phyloP scores from a whole-genome alignment of 2,113 vertebrate genomes.

The Chloropsis hardwickii region DNA sequence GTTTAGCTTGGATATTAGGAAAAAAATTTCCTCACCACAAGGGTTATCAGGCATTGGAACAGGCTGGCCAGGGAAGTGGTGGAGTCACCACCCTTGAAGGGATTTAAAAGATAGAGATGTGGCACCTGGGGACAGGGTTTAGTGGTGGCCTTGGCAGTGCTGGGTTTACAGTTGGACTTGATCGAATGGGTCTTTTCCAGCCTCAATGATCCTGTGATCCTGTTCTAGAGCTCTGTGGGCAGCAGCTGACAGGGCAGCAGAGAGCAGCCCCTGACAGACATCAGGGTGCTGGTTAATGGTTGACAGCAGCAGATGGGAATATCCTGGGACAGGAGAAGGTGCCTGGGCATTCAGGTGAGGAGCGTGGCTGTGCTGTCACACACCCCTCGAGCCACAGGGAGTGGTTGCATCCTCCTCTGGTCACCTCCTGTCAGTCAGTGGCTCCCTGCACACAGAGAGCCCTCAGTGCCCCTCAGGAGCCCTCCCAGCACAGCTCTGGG shows the following conservation, averaged over 20 bases:
- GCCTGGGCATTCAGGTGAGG: neutral
- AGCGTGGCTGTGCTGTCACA: fast-evolving
- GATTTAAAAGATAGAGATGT: neutral
- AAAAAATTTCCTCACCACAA: neutral
- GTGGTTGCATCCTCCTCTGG: fast-evolving
- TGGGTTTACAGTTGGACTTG: neutral
- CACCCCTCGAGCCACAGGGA: neutral
- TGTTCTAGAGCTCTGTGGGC: neutral
- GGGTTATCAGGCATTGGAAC: neutral
- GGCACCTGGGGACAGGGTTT: neutral
- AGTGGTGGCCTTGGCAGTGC: neutral
- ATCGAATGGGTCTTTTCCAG: fast-evolving
- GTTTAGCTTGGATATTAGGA: neutral
- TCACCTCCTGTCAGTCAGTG: fast-evolving
- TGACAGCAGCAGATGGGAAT: neutral
- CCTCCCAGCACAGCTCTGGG: neutral
- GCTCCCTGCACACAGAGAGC: neutral
- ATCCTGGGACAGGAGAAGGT: neutral
- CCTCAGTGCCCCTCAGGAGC: fast-evolving
- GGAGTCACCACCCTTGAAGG: neutral
- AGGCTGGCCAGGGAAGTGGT: neutral
- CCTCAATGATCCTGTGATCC: neutral
- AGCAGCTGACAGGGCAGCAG: neutral
- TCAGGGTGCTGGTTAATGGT: neutral
- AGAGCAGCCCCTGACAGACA: neutral